phyloP scores from a whole-genome alignment of 1,140 invertebrate species.

The Luehdorfia chinensis region DNA sequence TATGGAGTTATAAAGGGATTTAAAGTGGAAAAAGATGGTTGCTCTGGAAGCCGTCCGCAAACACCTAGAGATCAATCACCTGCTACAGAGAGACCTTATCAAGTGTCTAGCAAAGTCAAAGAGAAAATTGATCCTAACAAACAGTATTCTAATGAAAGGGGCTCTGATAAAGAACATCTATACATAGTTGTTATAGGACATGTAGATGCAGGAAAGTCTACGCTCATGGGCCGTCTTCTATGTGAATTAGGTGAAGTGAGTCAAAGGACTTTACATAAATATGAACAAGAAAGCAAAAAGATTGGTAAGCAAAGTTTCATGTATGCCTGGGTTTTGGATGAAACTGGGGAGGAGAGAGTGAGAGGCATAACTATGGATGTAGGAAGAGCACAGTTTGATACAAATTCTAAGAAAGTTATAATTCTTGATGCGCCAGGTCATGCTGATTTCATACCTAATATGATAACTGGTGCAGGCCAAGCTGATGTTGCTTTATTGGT shows the following conservation, averaged over 20 bases:
- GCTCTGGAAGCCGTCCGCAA: conserved; percentile 40
- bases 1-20: conserved; percentile 66
- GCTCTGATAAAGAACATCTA: conserved; percentile 88
- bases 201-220: conserved; percentile 99
- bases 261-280: conserved; percentile 95
- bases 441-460: conserved; percentile 99
- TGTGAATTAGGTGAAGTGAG: conserved; percentile 94
- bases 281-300: conserved; percentile 98
- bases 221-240: conserved; percentile 96
- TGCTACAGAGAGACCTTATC: conserved; percentile 75
- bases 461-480: conserved; percentile 98
- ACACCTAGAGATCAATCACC: conserved; percentile 81
- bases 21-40: conserved; percentile 58
- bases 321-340: conserved; percentile 99
- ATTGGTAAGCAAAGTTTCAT: conserved; percentile 98
- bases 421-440: conserved; percentile 98
- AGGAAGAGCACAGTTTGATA: conserved; percentile 95
- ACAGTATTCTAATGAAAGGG: conserved; percentile 86
- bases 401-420: conserved; percentile 89
- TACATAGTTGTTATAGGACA: conserved; percentile 98
- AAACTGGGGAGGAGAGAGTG: conserved; percentile 97
- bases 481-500: conserved; percentile 98
- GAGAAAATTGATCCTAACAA: conserved; percentile 77
- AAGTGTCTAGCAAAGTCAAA: conserved; percentile 53
- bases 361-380: conserved; percentile 97